Evolutionary conservation across 2,888 invertebrate genomes (phyloP), one percentile per base, ranked within the genome.

Genomic region (Ophion costatus): DNA sequence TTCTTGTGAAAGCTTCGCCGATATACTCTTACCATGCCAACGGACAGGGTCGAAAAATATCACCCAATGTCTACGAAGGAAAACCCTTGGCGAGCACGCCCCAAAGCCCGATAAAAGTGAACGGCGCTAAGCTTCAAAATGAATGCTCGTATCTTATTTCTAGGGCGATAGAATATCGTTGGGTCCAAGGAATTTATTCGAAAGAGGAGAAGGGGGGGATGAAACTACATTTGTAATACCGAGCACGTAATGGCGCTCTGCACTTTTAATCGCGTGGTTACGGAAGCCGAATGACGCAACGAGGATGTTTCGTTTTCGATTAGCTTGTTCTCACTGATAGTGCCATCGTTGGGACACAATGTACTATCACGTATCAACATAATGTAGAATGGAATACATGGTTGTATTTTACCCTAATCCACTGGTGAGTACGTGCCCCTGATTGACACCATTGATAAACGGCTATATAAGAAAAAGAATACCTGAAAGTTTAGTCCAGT

Each of bases 211-310:
- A 64, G 11, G 33, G 38, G 10, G 17, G n/a, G 10, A 56, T 56
- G 14, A 61, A 51, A 63, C 38, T 24, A 64, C 51, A 70, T 78
- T 63, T 73, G n/a, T 5, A 24, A 78, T 59, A 79, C 74, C 33
- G 57, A 70, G 75, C 82, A 79, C 82, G 84, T 82, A 75, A 66
- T 22, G 45, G 14, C 70, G 56, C 45, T 84, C 29, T 78, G 84
- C 77, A 74, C 81, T 64, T 77, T 57, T 57, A 71, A 74, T 69
- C 78, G 76, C 69, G 42, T 64, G 74, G 81, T 84, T 84, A 84
- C n/a, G 45, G 42, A 38, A 64, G 38, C 24, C 38, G 20, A 61
- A 69, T 45, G 76, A 59, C 45, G 51, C n/a, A 29, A 51, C 80
- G 57, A 45, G 57, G 24, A 66, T 57, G 5, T 4, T 33, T n/a